These are phyloP conservation scores for Mamestra brassicae DNA, from an alignment of 2,888 invertebrate species.

Conservation along the genomic window DNA sequence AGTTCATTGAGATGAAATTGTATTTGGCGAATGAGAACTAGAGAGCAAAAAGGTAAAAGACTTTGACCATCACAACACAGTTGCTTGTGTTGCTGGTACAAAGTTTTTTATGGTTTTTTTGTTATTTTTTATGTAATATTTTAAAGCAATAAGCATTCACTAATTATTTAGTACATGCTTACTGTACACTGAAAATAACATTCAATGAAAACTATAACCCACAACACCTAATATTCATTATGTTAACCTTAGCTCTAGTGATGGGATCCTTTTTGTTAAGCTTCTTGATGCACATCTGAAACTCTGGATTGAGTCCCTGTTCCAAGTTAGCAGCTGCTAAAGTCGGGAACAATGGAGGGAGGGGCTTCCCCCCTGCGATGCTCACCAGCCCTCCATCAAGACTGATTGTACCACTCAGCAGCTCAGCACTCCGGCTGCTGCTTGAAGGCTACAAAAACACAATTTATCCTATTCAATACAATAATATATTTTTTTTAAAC, in stretches of 20 bases:
- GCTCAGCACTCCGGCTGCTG: slow-evolving; percentile 96
- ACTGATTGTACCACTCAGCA: slow-evolving; percentile 90
- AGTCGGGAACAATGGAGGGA: slow-evolving; percentile 80
- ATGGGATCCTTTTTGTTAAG: slow-evolving; percentile 97
- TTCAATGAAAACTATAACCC: no score
- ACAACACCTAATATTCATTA: background rate
- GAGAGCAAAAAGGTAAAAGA: background rate
- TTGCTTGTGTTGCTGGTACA: background rate
- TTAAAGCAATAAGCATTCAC: background rate
- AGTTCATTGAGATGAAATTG: background rate
- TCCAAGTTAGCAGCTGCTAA: slow-evolving; percentile 90
- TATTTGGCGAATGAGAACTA: background rate
- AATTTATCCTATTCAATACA: background rate
- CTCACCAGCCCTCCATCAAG: slow-evolving; percentile 66
- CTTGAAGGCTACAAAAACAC: slow-evolving; percentile 95
- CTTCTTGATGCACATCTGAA: slow-evolving; percentile 95
- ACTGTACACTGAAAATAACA: no score
- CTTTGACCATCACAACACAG: background rate
- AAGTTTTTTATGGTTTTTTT: background rate
- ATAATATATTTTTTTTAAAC: background rate
- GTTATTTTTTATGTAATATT: background rate
- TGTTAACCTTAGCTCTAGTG: slow-evolving; percentile 95
- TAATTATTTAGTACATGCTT: no score
- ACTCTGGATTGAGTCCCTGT: slow-evolving; percentile 93
- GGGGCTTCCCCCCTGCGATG: slow-evolving; percentile 66